Percentiles rank a stretch among this genome's conserved stretches.
phyloP scores from a whole-genome alignment of 2,888 invertebrate species.

The Mesorhabditis belari region DNA sequence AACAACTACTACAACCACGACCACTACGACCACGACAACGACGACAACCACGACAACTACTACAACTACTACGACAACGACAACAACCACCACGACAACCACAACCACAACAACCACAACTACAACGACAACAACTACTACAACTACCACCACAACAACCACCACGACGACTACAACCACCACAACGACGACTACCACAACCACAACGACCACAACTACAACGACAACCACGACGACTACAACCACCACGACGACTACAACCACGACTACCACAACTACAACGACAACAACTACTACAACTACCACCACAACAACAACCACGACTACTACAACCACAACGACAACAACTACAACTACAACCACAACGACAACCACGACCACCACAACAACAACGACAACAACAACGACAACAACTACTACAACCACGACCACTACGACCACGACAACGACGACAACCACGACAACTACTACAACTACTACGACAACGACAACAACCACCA shows the following conservation, averaged over 20 bases:
- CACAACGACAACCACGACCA: constrained; percentile 7
- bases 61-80: not conserved
- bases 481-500: constrained; percentile 3
- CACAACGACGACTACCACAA: not conserved
- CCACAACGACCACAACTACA: not conserved
- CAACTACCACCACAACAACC: not conserved
- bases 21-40: not conserved
- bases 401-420: not conserved
- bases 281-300: not conserved
- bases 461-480: not conserved
- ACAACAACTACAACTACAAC: constrained; percentile 4
- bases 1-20: constrained; percentile 2
- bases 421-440: not conserved
- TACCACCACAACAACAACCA: not conserved
- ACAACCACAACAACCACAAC: not conserved
- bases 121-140: not conserved
- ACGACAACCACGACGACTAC: not conserved
- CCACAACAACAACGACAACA: not conserved
- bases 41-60: not conserved
- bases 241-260: not conserved
- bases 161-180: not conserved
- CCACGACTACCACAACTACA: not conserved
- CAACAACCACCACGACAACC: not conserved
- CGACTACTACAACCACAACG: constrained; percentile 1
- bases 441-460: not conserved